Percentiles rank a stretch among this genome's conserved stretches.
Evolutionary conservation across 2,888 invertebrate genomes (phyloP).

Genomic region (Poecilus cupreus): DNA sequence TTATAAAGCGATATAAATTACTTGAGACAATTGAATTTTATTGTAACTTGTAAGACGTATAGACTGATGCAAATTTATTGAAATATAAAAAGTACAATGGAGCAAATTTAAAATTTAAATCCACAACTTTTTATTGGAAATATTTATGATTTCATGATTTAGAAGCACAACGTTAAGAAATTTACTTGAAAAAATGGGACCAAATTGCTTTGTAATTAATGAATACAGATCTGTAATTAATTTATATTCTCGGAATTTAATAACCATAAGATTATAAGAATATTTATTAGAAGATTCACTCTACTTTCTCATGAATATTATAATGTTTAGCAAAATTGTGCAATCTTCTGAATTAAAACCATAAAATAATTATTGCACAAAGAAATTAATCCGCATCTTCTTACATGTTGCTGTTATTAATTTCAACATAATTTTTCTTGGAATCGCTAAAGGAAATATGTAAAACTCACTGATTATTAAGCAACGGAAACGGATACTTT

Average conservation of each 20-base stretch:
- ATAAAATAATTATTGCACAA: background rate
- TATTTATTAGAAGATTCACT: background rate
- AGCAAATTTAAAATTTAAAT: background rate
- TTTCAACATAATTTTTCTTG: background rate
- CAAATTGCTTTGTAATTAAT: background rate
- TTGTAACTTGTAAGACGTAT: too few relatives aligned
- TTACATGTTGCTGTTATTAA: background rate
- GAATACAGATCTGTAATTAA: background rate
- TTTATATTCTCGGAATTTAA: background rate
- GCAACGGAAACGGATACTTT: conserved; percentile 14
- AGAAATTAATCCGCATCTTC: background rate
- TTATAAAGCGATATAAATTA: too few relatives aligned
- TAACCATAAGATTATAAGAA: background rate
- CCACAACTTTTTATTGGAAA: background rate
- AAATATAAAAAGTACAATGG: background rate
- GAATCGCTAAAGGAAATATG: background rate
- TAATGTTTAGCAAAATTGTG: background rate
- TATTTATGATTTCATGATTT: background rate
- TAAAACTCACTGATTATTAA: background rate
- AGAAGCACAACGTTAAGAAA: background rate
- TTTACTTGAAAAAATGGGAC: background rate
- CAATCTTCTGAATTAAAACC: background rate
- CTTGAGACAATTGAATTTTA: too few relatives aligned
- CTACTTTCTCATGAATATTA: background rate
- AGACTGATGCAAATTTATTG: background rate